A percentile compares a stretch with the other conserved stretches of the same genome.
phyloP scores from a whole-genome alignment of 2,113 vertebrate genomes.

The Oreochromis niloticus region DNA sequence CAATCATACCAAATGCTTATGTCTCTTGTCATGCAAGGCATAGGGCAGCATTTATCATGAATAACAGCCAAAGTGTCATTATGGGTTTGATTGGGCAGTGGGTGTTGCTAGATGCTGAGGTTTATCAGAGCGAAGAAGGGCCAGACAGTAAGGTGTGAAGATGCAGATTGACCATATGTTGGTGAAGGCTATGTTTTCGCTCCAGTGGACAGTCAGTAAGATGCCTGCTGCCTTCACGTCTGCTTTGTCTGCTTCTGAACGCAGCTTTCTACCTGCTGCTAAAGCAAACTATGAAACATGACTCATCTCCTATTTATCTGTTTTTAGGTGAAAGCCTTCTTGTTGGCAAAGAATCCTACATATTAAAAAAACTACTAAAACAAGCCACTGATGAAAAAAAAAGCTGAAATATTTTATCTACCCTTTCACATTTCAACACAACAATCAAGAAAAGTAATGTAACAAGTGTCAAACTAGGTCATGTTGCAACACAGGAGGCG shows the following conservation, averaged over 20 bases:
- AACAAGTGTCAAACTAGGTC: background rate
- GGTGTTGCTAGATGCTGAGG: slow-evolving; percentile 38
- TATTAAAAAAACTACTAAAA: background rate
- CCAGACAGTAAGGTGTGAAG: slow-evolving; percentile 67
- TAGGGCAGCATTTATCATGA: background rate
- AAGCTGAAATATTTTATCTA: background rate
- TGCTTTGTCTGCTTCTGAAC: slow-evolving; percentile 47
- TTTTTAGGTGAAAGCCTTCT: background rate
- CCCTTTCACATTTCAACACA: background rate
- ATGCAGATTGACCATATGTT: slow-evolving; percentile 73
- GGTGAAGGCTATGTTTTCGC: slow-evolving; percentile 29
- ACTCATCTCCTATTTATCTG: background rate
- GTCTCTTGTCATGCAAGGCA: background rate
- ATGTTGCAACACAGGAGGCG: slow-evolving; percentile 24
- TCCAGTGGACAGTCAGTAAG: slow-evolving; percentile 53
- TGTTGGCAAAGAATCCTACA: background rate
- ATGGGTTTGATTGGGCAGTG: background rate
- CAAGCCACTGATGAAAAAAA: background rate
- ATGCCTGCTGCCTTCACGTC: slow-evolving; percentile 69
- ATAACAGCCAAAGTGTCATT: slow-evolving; percentile 36
- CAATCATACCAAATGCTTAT: background rate
- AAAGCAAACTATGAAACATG: background rate
- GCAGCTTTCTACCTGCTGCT: slow-evolving; percentile 1
- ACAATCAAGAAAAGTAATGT: slow-evolving; percentile 2
- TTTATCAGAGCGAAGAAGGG: slow-evolving; percentile 61